Conservation (phyloP, 2,113 vertebrate species). For the Delphinus delphis region DNA sequence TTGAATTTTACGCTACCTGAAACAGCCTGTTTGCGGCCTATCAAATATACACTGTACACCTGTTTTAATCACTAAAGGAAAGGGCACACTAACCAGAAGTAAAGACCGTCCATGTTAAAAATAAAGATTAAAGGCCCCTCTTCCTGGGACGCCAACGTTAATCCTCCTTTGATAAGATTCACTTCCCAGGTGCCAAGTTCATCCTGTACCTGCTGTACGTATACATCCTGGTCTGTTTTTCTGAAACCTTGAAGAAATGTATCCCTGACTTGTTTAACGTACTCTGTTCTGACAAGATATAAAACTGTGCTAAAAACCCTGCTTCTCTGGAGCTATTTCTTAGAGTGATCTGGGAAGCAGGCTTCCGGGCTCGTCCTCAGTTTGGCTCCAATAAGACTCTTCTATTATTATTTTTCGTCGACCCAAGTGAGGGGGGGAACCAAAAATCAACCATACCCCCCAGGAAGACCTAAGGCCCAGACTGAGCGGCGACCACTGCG, state of each 20-base stretch:
- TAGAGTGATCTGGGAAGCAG: neutral
- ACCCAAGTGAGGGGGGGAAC: neutral
- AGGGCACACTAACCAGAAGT: neutral
- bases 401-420: neutral
- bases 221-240: neutral
- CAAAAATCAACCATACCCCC: neutral
- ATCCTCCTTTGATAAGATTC: neutral
- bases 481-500: accelerated
- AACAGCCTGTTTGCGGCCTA: neutral
- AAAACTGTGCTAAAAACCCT: neutral
- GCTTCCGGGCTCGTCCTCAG: neutral
- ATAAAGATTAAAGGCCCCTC: neutral
- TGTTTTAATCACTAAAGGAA: neutral
- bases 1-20: neutral
- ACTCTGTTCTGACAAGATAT: neutral
- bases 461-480: neutral
- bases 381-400: neutral
- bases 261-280: neutral
- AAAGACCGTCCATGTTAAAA: neutral
- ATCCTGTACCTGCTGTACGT: neutral
- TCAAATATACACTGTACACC: neutral
- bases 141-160: neutral
- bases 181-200: neutral
- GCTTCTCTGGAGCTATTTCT: neutral
- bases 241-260: neutral